Percentiles rank a stretch among this genome's conserved stretches.
Evolutionary conservation across 2,888 invertebrate genomes (phyloP).

Genomic region (Ormyrus pomaceus): DNA sequence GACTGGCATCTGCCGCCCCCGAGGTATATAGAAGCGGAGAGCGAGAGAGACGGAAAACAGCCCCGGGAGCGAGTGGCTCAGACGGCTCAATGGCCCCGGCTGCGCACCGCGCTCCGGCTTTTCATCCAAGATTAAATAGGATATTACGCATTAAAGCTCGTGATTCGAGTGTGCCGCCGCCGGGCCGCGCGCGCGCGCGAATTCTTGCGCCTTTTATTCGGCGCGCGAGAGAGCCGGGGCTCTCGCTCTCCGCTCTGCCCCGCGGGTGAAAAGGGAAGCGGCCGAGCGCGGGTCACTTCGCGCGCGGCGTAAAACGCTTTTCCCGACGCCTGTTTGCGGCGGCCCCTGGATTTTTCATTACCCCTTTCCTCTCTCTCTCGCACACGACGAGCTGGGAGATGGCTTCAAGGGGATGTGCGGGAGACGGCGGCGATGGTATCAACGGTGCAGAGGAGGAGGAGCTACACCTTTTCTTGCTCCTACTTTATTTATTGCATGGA

Average conservation of each 20-base stretch:
- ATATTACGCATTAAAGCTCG: too few relatives aligned
- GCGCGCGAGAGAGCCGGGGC: neutral
- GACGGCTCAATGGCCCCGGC: too few relatives aligned
- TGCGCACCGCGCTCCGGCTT: too few relatives aligned
- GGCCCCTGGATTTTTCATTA: too few relatives aligned
- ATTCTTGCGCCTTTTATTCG: constrained; percentile 55
- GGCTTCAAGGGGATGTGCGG: constrained; percentile 5
- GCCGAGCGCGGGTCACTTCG: constrained; percentile 49
- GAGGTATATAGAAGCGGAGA: constrained; percentile 68
- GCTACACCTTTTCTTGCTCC: too few relatives aligned
- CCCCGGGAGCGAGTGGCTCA: constrained; percentile 3
- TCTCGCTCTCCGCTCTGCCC: constrained; percentile 13
- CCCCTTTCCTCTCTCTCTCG: neutral
- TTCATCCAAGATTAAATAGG: too few relatives aligned
- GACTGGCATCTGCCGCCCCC: constrained; percentile 48
- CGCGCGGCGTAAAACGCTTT: neutral
- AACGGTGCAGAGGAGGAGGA: too few relatives aligned
- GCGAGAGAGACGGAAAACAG: constrained; percentile 20
- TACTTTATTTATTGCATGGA: too few relatives aligned
- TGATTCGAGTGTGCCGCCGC: too few relatives aligned
- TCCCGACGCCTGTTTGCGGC: too few relatives aligned
- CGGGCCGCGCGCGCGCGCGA: constrained; percentile 29
- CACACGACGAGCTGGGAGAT: constrained; percentile 25
- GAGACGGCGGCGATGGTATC: too few relatives aligned
- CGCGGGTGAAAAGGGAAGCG: constrained; percentile 36